Conservation (phyloP, 1,140 invertebrate genomes). For the Drosophila nikananu region DNA sequence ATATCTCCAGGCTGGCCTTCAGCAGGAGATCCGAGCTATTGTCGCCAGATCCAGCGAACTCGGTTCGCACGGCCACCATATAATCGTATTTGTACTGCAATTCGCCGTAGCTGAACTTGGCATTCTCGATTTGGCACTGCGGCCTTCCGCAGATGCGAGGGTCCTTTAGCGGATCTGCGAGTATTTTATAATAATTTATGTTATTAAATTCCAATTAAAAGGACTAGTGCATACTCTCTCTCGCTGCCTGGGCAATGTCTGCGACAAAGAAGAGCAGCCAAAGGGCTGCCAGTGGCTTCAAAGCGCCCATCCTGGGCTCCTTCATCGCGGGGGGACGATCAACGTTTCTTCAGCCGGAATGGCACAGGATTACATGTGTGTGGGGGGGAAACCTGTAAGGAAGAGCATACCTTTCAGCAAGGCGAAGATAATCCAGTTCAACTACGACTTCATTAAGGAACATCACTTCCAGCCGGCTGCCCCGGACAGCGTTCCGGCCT, state of each 20-base stretch:
- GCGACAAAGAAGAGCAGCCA: constrained; percentile 47
- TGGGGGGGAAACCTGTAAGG: constrained; percentile 1
- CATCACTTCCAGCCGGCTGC: constrained; percentile 39
- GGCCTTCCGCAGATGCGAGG: constrained; percentile 89
- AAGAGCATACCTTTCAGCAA: background rate
- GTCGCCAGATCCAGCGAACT: constrained; percentile 89
- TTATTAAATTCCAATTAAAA: too few relatives aligned
- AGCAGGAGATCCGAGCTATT: constrained; percentile 89
- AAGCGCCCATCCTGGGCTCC: constrained; percentile 58
- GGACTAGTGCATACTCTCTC: constrained; percentile 50
- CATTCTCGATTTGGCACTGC: constrained; percentile 85
- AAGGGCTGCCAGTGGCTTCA: constrained; percentile 32
- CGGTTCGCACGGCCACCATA: constrained; percentile 87
- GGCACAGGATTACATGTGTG: constrained; percentile 24
- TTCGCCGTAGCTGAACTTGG: constrained; percentile 88
- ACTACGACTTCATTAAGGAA: constrained; percentile 39
- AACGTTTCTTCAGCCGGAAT: constrained; percentile 4
- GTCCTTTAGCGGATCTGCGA: constrained; percentile 88
- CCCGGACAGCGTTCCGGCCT: constrained; percentile 4
- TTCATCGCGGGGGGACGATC: background rate
- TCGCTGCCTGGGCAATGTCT: constrained; percentile 36
- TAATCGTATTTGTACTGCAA: constrained; percentile 89
- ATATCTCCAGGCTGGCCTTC: constrained; percentile 85
- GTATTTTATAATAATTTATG: background rate
- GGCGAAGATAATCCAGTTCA: constrained; percentile 20